A percentile compares a stretch with the other conserved stretches of the same genome.
These are phyloP conservation scores for Cataglyphis hispanica DNA, from an alignment of 1,140 invertebrate species.

Conservation along the genomic window DNA sequence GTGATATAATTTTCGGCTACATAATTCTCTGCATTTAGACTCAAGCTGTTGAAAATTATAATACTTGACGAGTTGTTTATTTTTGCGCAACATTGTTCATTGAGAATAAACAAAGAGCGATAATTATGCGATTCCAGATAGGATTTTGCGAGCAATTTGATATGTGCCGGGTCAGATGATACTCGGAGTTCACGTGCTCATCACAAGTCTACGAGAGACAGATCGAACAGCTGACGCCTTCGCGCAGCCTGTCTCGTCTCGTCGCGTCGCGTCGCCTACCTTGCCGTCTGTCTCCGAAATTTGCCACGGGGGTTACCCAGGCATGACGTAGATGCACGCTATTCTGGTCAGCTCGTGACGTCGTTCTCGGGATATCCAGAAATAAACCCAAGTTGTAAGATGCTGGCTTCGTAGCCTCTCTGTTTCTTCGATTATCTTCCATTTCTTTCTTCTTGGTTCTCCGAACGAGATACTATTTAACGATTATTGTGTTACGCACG, in stretches of 20 bases:
- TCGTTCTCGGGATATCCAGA: constrained; percentile 73
- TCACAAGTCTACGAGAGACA: constrained; percentile 62
- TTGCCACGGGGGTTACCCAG: constrained; percentile 68
- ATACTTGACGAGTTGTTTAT: constrained; percentile 2
- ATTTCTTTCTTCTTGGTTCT: constrained; percentile 30
- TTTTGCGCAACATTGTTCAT: background rate
- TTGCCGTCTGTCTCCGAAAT: constrained; percentile 68
- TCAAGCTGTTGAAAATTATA: constrained; percentile 27
- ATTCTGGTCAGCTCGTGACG: constrained; percentile 79
- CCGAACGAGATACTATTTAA: background rate
- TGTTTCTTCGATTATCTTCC: constrained; percentile 69
- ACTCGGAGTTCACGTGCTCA: constrained; percentile 48
- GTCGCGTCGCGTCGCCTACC: background rate
- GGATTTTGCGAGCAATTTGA: constrained; percentile 62
- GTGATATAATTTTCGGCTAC: background rate
- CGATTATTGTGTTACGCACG: constrained; percentile 72
- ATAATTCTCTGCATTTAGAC: background rate
- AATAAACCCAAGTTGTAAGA: constrained; percentile 77
- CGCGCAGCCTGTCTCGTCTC: background rate
- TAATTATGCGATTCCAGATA: background rate
- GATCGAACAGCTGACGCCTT: constrained; percentile 70
- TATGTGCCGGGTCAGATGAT: constrained; percentile 49
- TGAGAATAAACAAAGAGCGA: background rate
- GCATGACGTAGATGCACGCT: constrained; percentile 78
- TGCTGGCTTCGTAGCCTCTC: constrained; percentile 52